Evolutionary conservation across 2,797 vertebrate genomes (phyloP).

Genomic region (Intellagama lesueurii): DNA sequence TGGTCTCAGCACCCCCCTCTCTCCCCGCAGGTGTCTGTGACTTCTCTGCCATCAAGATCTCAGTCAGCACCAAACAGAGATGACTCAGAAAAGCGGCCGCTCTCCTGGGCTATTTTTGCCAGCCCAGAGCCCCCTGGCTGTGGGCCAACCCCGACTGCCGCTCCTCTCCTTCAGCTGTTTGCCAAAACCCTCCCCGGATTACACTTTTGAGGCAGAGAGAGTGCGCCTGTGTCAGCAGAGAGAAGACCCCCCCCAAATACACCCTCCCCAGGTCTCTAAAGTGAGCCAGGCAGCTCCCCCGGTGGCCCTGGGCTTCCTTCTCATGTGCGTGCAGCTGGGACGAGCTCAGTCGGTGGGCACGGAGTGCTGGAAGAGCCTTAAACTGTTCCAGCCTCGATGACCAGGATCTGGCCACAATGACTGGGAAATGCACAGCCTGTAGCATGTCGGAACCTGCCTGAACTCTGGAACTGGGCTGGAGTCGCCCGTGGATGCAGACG

Average conservation of each 20-base stretch:
- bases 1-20: too few relatives aligned
- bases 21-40: neutral
- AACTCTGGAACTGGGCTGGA: too few relatives aligned
- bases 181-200: conserved; percentile 45
- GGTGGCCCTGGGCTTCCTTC: neutral
- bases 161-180: conserved; percentile 48
- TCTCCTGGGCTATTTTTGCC: neutral
- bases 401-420: too few relatives aligned
- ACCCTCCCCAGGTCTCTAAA: too few relatives aligned
- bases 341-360: neutral
- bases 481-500: too few relatives aligned
- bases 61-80: neutral
- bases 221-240: too few relatives aligned
- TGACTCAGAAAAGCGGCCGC: conserved; percentile 10
- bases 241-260: too few relatives aligned
- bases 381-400: neutral
- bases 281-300: neutral
- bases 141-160: neutral
- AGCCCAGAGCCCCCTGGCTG: conserved; percentile 18
- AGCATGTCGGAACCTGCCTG: too few relatives aligned
- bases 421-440: too few relatives aligned
- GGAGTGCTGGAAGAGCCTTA: neutral
- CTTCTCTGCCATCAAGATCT: neutral
- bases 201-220: conserved; percentile 11
- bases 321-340: too few relatives aligned